A percentile compares a stretch with the other conserved stretches of the same genome.
These are phyloP conservation scores for Seladonia tumulorum DNA, from an alignment of 2,888 invertebrate species.

Conservation along the genomic window DNA sequence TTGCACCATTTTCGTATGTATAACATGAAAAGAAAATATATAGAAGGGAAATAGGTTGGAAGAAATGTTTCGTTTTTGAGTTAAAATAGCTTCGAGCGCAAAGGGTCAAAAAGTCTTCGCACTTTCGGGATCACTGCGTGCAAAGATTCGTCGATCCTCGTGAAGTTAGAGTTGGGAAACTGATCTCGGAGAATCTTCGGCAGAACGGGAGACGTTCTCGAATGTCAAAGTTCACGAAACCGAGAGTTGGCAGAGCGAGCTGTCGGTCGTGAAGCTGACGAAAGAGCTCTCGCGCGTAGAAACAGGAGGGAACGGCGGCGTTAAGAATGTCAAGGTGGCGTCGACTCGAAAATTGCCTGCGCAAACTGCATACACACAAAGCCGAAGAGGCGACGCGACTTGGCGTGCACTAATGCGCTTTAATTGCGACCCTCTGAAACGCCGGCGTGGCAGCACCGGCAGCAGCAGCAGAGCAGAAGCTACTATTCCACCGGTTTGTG, in stretches of 20 bases:
- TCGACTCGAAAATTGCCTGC: slow-evolving; percentile 72
- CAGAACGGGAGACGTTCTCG: slow-evolving; percentile 16
- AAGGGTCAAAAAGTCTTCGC: no score
- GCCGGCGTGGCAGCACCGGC: slow-evolving; percentile 28
- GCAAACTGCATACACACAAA: slow-evolving; percentile 63
- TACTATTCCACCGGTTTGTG: slow-evolving; percentile 37
- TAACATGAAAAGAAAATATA: no score
- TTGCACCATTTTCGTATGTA: no score
- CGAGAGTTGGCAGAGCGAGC: not conserved
- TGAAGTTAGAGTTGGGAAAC: not conserved
- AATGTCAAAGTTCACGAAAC: not conserved
- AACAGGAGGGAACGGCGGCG: slow-evolving; percentile 31
- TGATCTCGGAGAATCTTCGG: not conserved
- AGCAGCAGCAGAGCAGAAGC: not conserved
- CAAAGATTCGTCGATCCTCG: not conserved
- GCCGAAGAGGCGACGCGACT: slow-evolving; percentile 70
- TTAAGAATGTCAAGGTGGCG: slow-evolving; percentile 81
- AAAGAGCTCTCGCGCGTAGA: slow-evolving; percentile 31
- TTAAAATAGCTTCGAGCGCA: no score
- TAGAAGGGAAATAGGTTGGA: no score
- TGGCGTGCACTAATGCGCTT: slow-evolving; percentile 78
- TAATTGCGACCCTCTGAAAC: slow-evolving; percentile 77
- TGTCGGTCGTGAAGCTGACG: slow-evolving; percentile 24
- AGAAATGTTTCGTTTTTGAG: no score
- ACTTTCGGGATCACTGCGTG: not conserved